Base-by-base conservation (phyloP, 2,888 invertebrate genomes). In the Hylaea fasciaria region DNA sequence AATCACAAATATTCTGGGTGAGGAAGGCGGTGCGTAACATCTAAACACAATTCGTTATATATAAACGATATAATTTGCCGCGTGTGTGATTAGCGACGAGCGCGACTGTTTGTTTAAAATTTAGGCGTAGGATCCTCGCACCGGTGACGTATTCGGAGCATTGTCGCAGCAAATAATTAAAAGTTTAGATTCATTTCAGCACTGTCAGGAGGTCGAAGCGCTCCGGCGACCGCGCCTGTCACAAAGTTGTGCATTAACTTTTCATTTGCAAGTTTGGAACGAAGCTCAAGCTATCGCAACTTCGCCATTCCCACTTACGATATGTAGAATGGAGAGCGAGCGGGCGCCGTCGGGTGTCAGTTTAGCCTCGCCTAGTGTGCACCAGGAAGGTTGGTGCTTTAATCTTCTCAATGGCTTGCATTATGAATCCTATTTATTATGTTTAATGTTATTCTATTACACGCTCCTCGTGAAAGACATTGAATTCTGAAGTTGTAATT, bases 211-310 rank as follows among this genome's bases (percentile, higher is more conserved):
- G 82, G 81, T 78, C 80, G 81, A 77, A 76, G 71, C 71, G 72
- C 74, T 78, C 78, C 78, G 73, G 68, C 74, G 75, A 70, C 81
- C 82, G 81, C 80, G 79, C 78, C 84, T 85, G 86, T 86, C 87
- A 83, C 71, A 70, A 87, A 88, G 79, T 88, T 87, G 78, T 74
- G 80, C 86, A 83, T 89, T 88, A 88, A 88, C 87, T 88, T 89
- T 89, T 87, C 87, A 89, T 89, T 88, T 87, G 83, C 83, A 87
- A 88, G 84, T 87, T 88, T 77, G 71, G 75, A 77, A 74, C 78
- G 78, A 82, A 80, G 72, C 80, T 78, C 78, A 72, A 74, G 78
- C 81, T 76, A 78, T 79, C 76, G 73, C 68, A 83, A 86, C 83
- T 87, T 81, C 66, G 73, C 76, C 73, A 81, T 81, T 80, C 77